Base-by-base conservation (phyloP, 1,140 invertebrate genomes). In the Drosophila orosa region DNA sequence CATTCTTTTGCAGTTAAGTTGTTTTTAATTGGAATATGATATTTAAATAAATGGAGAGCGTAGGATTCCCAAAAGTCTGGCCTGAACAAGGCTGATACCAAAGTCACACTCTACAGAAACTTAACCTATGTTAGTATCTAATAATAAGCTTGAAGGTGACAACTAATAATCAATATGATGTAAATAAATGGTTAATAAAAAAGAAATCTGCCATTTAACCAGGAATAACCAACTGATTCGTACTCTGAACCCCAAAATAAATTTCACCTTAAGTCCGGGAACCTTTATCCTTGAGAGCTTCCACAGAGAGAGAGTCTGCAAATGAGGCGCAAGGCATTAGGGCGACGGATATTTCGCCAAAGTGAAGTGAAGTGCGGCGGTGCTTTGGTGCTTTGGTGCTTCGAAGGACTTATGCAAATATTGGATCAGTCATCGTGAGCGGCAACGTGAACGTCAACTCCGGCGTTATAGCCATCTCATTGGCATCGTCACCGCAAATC, bases 341-440 rank as follows among this genome's bases (percentile, higher is more conserved):
- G 80, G 58, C 55, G 56, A 62, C 42, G 72, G 86, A 87, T 83
- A 71, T 77, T 74, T 87, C 71, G 65, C 13, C 15, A 7, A 54
- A 54, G 50, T 35, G 31, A 54, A 6, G 67, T 76, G 48, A 68
- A 80, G 63, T 78, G 80, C 29, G 65, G 9, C 45, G 65, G 37
- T 58, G 55, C 83, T 78, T 75, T 72, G 61, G 37, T 61, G 50
- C 78, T 82, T 78, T 72, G 61, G 37, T 61, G 50, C 78, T 82
- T 78, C 67, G 62, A 87, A 69, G 79, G 76, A 87, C 86, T 89
- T 89, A 89, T 87, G 84, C 75, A 89, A 89, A 87, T 86, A 86
- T 87, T 85, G 76, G 59, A 72, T 78, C 69, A 67, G 80, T 80
- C 66, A 61, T 76, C 74, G 57, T 74, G 39, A 52, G 45, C 54